Evolutionary conservation across 2,113 vertebrate genomes (phyloP).

Genomic region (Synodontis membranacea): DNA sequence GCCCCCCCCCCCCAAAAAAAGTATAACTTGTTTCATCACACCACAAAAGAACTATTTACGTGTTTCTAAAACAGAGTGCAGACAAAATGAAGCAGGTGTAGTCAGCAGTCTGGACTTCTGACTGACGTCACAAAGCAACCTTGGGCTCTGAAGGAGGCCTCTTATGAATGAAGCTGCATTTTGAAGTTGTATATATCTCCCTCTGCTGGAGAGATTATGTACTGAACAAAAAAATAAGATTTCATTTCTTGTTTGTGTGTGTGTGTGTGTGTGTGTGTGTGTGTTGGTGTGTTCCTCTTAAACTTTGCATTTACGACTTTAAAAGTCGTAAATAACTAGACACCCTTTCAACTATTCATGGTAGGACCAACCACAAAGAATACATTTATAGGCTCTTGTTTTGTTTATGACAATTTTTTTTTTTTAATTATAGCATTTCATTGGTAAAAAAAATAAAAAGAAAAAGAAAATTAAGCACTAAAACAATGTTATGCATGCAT

Average conservation of each 20-base stretch:
- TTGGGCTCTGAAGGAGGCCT: neutral
- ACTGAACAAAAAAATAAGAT: neutral
- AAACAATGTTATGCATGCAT: neutral
- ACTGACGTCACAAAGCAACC: neutral
- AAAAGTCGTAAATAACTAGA: neutral
- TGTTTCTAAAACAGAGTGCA: neutral
- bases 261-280: slow-evolving; percentile 2
- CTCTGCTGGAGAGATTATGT: slow-evolving; percentile 49
- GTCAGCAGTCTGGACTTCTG: neutral
- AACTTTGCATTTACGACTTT: slow-evolving; percentile 4
- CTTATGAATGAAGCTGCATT: neutral
- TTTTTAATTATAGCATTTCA: neutral
- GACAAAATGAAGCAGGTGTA: neutral
- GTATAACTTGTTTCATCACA: no score
- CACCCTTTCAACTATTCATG: neutral
- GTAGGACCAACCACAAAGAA: neutral
- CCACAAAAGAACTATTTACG: no score
- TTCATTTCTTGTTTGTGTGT: neutral
- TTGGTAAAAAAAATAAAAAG: neutral
- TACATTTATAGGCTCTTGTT: neutral
- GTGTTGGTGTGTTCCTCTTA: neutral
- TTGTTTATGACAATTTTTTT: no score
- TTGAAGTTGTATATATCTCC: slow-evolving; percentile 31
- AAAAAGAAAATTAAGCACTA: no score
- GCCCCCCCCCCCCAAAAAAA: no score